phyloP scores from a whole-genome alignment of 1,140 invertebrate genomes.

The Saxidomus purpurata region DNA sequence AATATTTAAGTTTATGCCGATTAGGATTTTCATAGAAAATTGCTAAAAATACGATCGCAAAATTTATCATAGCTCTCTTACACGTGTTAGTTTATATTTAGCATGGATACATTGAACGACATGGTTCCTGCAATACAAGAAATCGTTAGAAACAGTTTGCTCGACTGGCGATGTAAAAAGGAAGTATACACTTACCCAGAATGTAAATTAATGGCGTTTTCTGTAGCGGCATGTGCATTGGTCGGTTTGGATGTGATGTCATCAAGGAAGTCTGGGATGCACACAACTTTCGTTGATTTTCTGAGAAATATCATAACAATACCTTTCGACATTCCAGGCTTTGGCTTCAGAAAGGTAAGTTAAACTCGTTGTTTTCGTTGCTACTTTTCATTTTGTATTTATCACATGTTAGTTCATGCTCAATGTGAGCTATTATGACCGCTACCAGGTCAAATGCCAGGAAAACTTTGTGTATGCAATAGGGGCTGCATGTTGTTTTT shows the following conservation, averaged over 20 bases:
- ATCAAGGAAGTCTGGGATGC: slow-evolving; percentile 26
- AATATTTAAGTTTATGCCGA: too few species aligned
- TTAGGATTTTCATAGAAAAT: too few species aligned
- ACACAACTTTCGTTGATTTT: slow-evolving; percentile 54
- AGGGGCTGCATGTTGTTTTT: too few species aligned
- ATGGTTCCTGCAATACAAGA: slow-evolving; percentile 55
- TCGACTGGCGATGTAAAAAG: slow-evolving; percentile 29
- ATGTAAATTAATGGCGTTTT: slow-evolving; percentile 60
- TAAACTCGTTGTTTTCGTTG: too few species aligned
- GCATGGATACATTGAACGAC: slow-evolving; percentile 23
- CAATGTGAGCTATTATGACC: too few species aligned
- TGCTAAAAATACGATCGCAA: too few species aligned
- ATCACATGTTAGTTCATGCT: too few species aligned
- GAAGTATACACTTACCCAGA: slow-evolving; percentile 55
- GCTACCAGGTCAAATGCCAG: too few species aligned
- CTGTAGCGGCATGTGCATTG: slow-evolving; percentile 43
- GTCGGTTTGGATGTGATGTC: slow-evolving; percentile 64
- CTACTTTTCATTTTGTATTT: too few species aligned
- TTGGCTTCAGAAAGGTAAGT: slow-evolving; percentile 73
- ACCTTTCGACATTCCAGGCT: slow-evolving; percentile 70
- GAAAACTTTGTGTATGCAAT: too few species aligned
- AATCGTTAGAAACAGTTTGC: slow-evolving; percentile 10
- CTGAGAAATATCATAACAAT: slow-evolving; percentile 70
- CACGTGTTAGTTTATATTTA: too few species aligned
- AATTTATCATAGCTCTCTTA: too few species aligned